Conservation (phyloP, 2,888 invertebrate species). For the Himalopsyche kuldschensis region DNA sequence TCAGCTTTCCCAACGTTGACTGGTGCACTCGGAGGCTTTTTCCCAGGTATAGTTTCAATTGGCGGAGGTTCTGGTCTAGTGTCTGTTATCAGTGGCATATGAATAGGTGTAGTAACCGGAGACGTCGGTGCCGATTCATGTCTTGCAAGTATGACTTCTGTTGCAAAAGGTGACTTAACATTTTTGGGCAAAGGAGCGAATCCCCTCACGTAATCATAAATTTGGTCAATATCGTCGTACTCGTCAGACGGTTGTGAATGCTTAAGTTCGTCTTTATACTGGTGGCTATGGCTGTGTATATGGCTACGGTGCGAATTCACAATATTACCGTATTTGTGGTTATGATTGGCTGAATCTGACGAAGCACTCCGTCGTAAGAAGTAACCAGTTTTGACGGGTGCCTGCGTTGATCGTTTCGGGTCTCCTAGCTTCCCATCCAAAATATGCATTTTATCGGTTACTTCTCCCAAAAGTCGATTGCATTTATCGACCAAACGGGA, state of each 20-base stretch:
- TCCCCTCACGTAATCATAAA: constrained; percentile 93
- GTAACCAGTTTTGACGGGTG: constrained; percentile 65
- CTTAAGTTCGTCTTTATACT: constrained; percentile 67
- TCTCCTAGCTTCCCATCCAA: constrained; percentile 81
- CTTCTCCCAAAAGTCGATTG: constrained; percentile 71
- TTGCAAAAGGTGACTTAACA: constrained; percentile 66
- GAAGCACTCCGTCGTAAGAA: constrained; percentile 77
- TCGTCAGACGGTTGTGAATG: constrained; percentile 69
- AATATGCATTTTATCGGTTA: constrained; percentile 79
- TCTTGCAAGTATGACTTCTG: constrained; percentile 50
- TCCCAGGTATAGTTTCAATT: constrained; percentile 87
- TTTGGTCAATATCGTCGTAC: constrained; percentile 95
- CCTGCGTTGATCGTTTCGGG: constrained; percentile 54
- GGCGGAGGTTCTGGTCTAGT: constrained; percentile 87
- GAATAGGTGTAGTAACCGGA: constrained; percentile 59
- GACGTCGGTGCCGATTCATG: constrained; percentile 62
- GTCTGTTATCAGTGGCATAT: constrained; percentile 59
- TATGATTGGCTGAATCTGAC: constrained; percentile 69
- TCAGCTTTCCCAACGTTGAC: constrained; percentile 61
- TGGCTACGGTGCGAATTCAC: constrained; percentile 53
- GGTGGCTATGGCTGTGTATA: constrained; percentile 50
- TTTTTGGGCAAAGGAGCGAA: constrained; percentile 88
- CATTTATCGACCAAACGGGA: constrained; percentile 77
- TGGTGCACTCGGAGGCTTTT: constrained; percentile 63
- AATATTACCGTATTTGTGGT: constrained; percentile 52